Conservation (phyloP, 2,113 vertebrate genomes). For the Prunella himalayana region DNA sequence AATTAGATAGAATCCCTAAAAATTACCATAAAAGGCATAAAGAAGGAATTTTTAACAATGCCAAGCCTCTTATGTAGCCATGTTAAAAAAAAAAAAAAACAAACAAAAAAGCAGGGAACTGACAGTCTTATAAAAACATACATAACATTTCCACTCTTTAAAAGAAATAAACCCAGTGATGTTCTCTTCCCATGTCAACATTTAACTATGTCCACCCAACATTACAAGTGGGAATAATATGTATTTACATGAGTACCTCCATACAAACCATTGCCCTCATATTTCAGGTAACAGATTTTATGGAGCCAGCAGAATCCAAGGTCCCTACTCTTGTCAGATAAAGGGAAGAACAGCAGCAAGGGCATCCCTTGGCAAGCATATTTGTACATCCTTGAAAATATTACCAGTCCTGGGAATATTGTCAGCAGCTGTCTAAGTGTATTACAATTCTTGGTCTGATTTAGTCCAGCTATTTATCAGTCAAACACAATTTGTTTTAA, state of each 20-base stretch:
- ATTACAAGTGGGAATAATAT: background rate
- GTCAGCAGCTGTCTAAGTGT: background rate
- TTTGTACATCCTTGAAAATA: background rate
- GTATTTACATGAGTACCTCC: background rate
- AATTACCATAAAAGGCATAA: slow-evolving; percentile 44
- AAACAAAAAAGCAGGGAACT: background rate
- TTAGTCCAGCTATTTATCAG: background rate
- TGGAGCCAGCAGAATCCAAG: background rate
- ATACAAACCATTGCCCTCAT: background rate
- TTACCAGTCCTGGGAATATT: background rate
- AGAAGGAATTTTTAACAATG: background rate
- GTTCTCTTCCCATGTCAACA: background rate
- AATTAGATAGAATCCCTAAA: background rate
- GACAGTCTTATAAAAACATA: slow-evolving; percentile 15
- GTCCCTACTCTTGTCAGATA: background rate
- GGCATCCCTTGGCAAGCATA: background rate
- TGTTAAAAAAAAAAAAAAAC: background rate
- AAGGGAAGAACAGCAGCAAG: background rate
- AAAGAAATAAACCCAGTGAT: background rate
- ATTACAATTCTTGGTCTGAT: background rate
- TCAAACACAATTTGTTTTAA: background rate
- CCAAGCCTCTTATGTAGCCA: background rate
- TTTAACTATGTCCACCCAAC: background rate
- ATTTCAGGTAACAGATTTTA: background rate
- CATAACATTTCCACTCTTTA: background rate